These are phyloP conservation scores for Protonemura montana DNA, from an alignment of 2,888 invertebrate genomes.

Conservation along the genomic window DNA sequence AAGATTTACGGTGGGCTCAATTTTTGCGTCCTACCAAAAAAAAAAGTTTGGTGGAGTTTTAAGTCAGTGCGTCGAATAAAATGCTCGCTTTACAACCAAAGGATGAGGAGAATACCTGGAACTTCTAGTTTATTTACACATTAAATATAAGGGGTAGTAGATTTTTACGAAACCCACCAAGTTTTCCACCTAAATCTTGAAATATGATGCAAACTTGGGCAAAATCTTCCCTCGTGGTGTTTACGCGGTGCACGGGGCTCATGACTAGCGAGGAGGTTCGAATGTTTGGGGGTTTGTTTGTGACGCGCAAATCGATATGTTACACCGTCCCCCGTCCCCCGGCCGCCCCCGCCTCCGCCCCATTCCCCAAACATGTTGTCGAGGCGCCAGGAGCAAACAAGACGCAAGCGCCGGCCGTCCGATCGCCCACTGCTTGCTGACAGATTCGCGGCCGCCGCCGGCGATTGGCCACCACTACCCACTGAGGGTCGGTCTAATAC, in stretches of 20 bases:
- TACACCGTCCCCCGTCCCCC: conserved; percentile 3
- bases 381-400: conserved; percentile 10
- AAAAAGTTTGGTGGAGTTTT: neutral
- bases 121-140: neutral
- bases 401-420: conserved; percentile 19
- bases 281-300: conserved; percentile 37
- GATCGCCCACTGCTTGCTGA: neutral
- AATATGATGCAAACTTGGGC: conserved; percentile 35
- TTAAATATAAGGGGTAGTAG: neutral
- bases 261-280: conserved; percentile 36
- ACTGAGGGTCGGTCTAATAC: too few relatives aligned
- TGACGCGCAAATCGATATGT: conserved; percentile 34
- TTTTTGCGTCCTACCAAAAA: neutral
- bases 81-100: neutral
- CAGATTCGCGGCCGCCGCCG: neutral
- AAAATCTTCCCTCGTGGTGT: conserved; percentile 44
- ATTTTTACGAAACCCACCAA: neutral
- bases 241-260: conserved; percentile 43
- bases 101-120: neutral
- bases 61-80: neutral
- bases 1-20: neutral
- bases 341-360: neutral
- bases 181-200: neutral
- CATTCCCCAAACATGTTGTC: conserved; percentile 20
- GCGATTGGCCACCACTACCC: too few relatives aligned